Conservation (phyloP, 53 echinoderm and acorn worm species). For the Astropecten irregularis region DNA sequence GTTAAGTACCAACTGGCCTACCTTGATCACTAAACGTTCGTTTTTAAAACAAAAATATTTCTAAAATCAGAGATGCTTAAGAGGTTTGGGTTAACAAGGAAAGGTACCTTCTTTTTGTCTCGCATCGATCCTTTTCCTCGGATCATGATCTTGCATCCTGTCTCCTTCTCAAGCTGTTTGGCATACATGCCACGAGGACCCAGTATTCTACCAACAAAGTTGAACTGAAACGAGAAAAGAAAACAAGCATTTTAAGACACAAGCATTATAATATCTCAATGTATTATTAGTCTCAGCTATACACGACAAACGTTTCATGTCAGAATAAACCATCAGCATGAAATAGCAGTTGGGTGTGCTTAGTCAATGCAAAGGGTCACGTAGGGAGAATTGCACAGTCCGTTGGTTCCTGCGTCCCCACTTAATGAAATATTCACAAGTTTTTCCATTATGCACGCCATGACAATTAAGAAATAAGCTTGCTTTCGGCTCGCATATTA, state of each 20-base stretch:
- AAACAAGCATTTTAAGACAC: too few species aligned
- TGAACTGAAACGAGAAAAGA: constrained; percentile 72
- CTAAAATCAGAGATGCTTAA: too few species aligned
- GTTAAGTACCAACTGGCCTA: too few species aligned
- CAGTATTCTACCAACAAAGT: constrained; percentile 98
- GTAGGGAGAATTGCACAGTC: constrained; percentile 8
- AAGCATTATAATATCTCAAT: too few species aligned
- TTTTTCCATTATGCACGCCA: background rate
- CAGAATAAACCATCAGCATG: background rate
- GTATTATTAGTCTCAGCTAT: too few species aligned
- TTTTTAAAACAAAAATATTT: too few species aligned
- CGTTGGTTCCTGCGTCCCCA: background rate
- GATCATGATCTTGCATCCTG: constrained; percentile 99
- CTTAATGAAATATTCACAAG: constrained; percentile 8
- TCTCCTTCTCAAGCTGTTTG: constrained; percentile 93
- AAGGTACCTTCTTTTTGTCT: constrained; percentile 93
- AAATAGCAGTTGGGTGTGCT: background rate
- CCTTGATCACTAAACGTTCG: too few species aligned
- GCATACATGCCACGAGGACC: constrained; percentile 96
- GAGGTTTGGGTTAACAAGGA: too few species aligned
- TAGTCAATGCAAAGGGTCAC: constrained; percentile 5
- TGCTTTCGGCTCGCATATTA: too few species aligned
- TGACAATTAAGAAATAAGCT: background rate
- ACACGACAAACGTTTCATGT: too few species aligned
- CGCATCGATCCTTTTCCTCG: constrained; percentile 98